Evolutionary conservation across 2,888 invertebrate species (phyloP), one percentile per base, ranked within the genome.

Genomic region (Lasioglossum malachurum): DNA sequence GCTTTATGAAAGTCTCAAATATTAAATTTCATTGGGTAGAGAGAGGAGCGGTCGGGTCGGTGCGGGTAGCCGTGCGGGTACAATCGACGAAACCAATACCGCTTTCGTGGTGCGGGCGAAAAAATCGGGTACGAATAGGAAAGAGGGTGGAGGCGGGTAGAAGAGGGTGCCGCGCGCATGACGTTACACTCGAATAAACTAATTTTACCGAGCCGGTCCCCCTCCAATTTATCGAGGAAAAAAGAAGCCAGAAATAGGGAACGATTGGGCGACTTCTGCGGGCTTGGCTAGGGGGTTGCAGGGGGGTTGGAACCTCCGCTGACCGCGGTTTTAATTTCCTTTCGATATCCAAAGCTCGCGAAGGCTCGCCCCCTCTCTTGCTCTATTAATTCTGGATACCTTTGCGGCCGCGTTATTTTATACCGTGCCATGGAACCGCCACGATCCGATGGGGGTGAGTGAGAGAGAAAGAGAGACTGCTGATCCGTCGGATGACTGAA

Each of bases 291-390:
- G 60, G 31, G 4, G 75, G 49, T 38, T 14, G 35, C 2, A 8
- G 49, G 41, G 31, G 27, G 60, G 35, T 46, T 85, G 82, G 35
- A 75, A 73, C 64, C 53, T 75, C 69, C 57, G 82, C 60, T 82
- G 87, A 83, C 83, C 82, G 75, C 84, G 69, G 83, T 88, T 91
- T 91, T 91, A 91, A 91, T 91, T 91, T 91, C 90, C 91, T 91
- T 91, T 91, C 78, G 78, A 84, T 89, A 86, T 83, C 84, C 83
- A 86, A 79, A 64, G 44, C 67, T 82, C 53, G 78, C 82, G 67
- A 86, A 82, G 84, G 81, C 83, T 87, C 84, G 23, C 71, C 85
- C 79, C 79, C 77, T 87, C 87, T 78, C 71, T 53, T 75, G 78
- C 84, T 87, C 83, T 81, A 80, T 81, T 80, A 83, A 79, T 78